Base-by-base conservation (phyloP, 1,140 invertebrate species). In the Polypedilum vanderplanki region DNA sequence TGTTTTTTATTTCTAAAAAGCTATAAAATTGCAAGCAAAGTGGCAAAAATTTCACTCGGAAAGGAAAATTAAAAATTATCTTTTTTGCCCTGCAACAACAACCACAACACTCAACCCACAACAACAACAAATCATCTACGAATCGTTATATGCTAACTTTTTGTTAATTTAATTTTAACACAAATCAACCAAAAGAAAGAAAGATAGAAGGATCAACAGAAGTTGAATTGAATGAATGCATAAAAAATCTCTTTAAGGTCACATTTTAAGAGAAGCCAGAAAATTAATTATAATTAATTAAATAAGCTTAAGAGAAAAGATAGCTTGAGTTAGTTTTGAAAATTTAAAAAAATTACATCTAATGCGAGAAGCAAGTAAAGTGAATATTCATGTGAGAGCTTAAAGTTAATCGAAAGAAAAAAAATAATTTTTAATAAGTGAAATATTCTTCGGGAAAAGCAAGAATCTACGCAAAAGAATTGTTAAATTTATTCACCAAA, bases 51-150 rank as follows among this genome's bases (percentile, higher is more conserved):
- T 57, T 57, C 46, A 57, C 46, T 57, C 46, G n/a, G 15, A 57
- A 57, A 57, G 46, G 12, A 15, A 57, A 57, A 46, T 1, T 3
- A 33, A 33, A 33, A 33, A n/a, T n/a, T n/a, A n/a, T n/a, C n/a
- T 41, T 46, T 46, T 57, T 15, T 57, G 46, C n/a, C 46, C 46
- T 57, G 15, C 46, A 33, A 33, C 24, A 33, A 57, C 46, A 57
- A 57, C 46, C 46, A 57, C 46, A 57, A 57, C 46, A 57, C 46
- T 57, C 46, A 57, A 57, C 46, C 12, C n/a, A 57, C 46, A 33
- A 33, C 24, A 33, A 33, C 24, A 33, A 33, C 24, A 33, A 33
- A 33, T 33, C 24, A 57, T 57, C 46, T 57, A 57, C 46, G 46
- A 57, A 57, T 57, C 46, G 46, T n/a, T 46, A 12, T 3, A 46